Base-by-base conservation (phyloP, 53 echinoderm and acorn worm genomes). In the Actinopyga echinites region DNA sequence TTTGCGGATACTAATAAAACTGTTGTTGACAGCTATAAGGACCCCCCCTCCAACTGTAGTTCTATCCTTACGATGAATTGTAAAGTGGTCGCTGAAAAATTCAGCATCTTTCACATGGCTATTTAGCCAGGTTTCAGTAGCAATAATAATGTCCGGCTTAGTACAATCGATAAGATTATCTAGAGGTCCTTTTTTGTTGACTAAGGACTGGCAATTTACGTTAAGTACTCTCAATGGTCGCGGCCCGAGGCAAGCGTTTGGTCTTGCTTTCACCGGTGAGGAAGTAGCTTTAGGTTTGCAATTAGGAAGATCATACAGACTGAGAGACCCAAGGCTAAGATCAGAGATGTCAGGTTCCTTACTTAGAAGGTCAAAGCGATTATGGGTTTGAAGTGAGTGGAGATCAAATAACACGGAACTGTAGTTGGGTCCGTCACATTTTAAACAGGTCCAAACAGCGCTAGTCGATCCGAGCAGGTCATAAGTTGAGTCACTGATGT, bases 391-490 rank as follows among this genome's bases (percentile, higher is more conserved):
- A 8, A 84, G 20, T 52, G 65, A 55, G 59, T 87, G 83, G 17
- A 87, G 74, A 52, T 87, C 83, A 83, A 87, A 87, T 25, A 83
- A 49, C 8, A 66, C 45, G 15, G 37, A 63, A 17, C 82, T 82
- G 15, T 36, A 62, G 28, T 82, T 82, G 36, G 82, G 82, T 21
- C 65, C 62, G 28, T 83, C 83, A 69, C 83, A 83, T 15, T 37
- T 23, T 20, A 83, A 52, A 24, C 69, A 83, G 25, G 35, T 83
- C 83, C 83, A 83, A 43, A 44, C 68, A 67, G 45, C 69, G 29
- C 69, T 38, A 31, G 59, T 52, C 17, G 26, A 24, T 20, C 83
- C 42, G 21, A 73, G 69, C 30, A 36, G 17, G 8, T 44, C 69
- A 31, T 83, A 83, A 73, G 83, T 42, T 19, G 83, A 38, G 26